These are phyloP conservation scores for Alauda arvensis DNA, from an alignment of 2,797 vertebrate species.

Conservation along the genomic window DNA sequence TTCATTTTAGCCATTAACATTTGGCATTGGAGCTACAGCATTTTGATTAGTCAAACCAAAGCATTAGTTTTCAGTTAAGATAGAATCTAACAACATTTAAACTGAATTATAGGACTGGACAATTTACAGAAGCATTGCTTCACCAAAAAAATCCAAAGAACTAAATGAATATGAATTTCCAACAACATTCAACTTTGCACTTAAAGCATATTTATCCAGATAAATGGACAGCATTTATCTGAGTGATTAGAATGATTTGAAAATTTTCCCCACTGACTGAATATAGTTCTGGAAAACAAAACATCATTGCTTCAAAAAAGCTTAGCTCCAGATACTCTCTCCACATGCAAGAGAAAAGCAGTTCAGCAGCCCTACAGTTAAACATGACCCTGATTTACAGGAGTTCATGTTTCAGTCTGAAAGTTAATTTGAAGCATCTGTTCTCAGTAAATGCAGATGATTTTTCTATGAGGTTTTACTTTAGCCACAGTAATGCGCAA, in stretches of 20 bases:
- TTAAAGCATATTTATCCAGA: background rate
- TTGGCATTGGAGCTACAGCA: background rate
- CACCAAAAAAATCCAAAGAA: background rate
- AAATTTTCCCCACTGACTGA: background rate
- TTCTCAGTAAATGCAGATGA: background rate
- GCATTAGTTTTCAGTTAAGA: background rate
- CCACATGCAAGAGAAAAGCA: background rate
- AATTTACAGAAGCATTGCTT: background rate
- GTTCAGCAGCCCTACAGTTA: background rate
- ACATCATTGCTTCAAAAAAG: background rate
- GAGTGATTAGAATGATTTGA: background rate
- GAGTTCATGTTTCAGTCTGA: background rate
- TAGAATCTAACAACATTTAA: background rate
- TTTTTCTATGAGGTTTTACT: background rate
- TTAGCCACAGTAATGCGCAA: background rate
- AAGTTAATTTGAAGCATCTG: constrained; percentile 3
- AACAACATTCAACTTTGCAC: background rate
- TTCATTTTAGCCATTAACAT: background rate
- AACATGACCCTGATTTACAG: background rate
- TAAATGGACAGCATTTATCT: background rate
- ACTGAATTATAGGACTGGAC: background rate
- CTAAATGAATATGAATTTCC: background rate
- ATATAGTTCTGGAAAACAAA: background rate
- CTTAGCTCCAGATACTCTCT: background rate
- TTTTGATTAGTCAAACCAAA: background rate